Base-by-base conservation (phyloP, 2,888 invertebrate species). In the Dendrolimus houi region DNA sequence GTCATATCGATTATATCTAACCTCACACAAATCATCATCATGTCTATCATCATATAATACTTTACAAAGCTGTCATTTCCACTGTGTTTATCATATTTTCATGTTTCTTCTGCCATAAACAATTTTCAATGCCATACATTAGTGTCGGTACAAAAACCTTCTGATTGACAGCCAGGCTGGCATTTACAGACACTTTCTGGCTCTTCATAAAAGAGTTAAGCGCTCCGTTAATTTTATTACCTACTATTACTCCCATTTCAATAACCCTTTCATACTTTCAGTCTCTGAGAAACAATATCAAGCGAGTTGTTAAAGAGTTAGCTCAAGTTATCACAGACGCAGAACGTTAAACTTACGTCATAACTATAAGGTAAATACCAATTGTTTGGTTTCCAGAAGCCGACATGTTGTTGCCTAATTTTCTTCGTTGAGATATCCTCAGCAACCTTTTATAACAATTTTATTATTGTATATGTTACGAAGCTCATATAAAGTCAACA, bases 301-400 rank as follows among this genome's bases (percentile, higher is more conserved):
- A 29, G 29, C 29, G 29, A 29, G 29, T 29, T 29, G 29, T 29
- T 29, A 29, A 29, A 29, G 6, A 29, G 29, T 29, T 29, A 29
- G 29, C 29, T 29, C 6, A 3, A n/a, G 13, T 54, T 47, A 14
- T 42, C 14, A 56, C 12, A 40, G 55, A 57, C 60, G 47, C 9
- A 47, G 3, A 47, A 60, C 62, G 65, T 64, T 63, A 60, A 62
- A 78, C 79, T 79, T 72, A 79, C 79, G 70, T 69, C 66, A 55
- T 64, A 57, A 59, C 52, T 57, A 62, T 67, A 71, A 69, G 66
- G 56, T 70, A 63, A 71, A 62, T 77, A 79, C 78, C 79, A 76
- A 54, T 75, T 72, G 62, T 71, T 72, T 41, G 59, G 47, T 47
- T 52, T 55, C 60, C 29, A 52, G 41, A 53, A 52, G 13, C 29